phyloP scores from a whole-genome alignment of 1,140 invertebrate species.

The Macrostomum lignano region DNA sequence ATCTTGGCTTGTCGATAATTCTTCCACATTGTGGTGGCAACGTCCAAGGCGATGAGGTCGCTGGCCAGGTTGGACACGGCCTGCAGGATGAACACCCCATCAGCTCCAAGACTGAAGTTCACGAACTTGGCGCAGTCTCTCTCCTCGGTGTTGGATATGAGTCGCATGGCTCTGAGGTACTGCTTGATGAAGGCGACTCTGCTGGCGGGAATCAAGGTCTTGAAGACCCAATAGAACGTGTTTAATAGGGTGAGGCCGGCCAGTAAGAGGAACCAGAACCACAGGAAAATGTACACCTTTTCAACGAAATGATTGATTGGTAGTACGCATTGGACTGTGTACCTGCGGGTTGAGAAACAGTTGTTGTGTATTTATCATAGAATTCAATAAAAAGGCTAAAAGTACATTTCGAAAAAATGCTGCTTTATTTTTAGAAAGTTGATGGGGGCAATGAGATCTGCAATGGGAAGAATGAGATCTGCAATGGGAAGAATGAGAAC shows the following conservation, averaged over 20 bases:
- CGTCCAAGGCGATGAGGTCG: constrained; percentile 10
- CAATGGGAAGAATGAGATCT: no score
- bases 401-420: no score
- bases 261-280: constrained; percentile 33
- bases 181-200: constrained; percentile 23
- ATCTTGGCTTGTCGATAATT: constrained; percentile 7
- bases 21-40: constrained; percentile 4
- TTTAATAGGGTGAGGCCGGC: constrained; percentile 25
- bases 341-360: constrained; percentile 8
- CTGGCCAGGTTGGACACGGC: constrained; percentile 9
- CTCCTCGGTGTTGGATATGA: constrained; percentile 8
- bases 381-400: background rate
- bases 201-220: constrained; percentile 10
- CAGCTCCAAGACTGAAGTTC: constrained; percentile 6
- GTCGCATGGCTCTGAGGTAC: constrained; percentile 17
- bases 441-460: no score
- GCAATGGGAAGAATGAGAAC: no score
- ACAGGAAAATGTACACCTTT: constrained; percentile 33
- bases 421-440: no score
- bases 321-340: constrained; percentile 32
- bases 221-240: constrained; percentile 19
- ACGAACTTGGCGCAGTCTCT: constrained; percentile 6
- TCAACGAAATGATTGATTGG: constrained; percentile 34
- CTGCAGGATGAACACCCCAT: constrained; percentile 10
- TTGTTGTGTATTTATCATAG: background rate